Evolutionary conservation across 2,888 invertebrate species (phyloP).

Genomic region (Trichopria drosophilae): DNA sequence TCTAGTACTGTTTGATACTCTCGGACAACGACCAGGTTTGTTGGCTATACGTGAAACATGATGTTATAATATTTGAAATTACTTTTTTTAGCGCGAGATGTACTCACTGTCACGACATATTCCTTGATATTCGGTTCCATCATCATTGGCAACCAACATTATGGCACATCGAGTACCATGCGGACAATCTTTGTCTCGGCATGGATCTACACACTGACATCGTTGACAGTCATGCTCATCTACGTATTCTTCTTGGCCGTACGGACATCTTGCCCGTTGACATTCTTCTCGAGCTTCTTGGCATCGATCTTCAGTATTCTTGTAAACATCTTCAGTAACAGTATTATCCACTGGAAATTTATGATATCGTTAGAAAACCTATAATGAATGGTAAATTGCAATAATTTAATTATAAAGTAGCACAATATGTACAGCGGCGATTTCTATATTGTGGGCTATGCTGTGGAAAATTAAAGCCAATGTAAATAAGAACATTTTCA

Average conservation of each 20-base stretch:
- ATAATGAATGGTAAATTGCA: neutral
- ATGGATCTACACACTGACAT: constrained; percentile 78
- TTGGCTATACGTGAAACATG: constrained; percentile 59
- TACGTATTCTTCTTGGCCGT: constrained; percentile 69
- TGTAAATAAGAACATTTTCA: too few species aligned
- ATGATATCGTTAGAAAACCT: too few species aligned
- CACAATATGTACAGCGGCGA: constrained; percentile 15
- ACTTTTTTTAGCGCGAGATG: constrained; percentile 3
- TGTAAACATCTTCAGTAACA: constrained; percentile 45
- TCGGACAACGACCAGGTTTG: constrained; percentile 73
- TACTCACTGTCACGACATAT: constrained; percentile 69
- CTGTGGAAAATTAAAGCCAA: too few species aligned
- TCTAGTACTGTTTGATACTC: constrained; percentile 57
- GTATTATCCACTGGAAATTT: constrained; percentile 28
- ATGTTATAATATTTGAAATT: constrained; percentile 7
- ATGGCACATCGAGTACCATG: constrained; percentile 71
- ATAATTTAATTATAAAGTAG: constrained; percentile 7
- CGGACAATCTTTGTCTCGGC: constrained; percentile 66
- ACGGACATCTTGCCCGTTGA: constrained; percentile 68
- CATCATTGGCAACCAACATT: constrained; percentile 50
- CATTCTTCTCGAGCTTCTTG: constrained; percentile 67
- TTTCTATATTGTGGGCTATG: too few species aligned
- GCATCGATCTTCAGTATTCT: constrained; percentile 60
- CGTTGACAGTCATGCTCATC: constrained; percentile 69
- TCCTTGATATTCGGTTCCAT: constrained; percentile 61